Evolutionary conservation across 2,113 vertebrate genomes (phyloP).

Genomic region (Merops nubicus): DNA sequence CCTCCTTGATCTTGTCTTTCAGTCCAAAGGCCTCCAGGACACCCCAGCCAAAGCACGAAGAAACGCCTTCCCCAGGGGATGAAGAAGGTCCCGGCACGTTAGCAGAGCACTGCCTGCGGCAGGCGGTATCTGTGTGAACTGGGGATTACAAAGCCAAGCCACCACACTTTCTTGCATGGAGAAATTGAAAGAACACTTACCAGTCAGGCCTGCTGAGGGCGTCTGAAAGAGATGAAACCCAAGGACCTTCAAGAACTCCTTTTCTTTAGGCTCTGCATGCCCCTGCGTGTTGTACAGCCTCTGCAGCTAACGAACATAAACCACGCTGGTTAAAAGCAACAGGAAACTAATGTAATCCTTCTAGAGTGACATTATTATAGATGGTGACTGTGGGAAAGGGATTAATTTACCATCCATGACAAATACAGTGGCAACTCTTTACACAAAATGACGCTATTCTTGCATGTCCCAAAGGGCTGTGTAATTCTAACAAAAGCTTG

Average conservation of each 20-base stretch:
- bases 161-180: neutral
- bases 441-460: neutral
- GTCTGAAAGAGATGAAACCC: neutral
- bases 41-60: neutral
- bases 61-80: neutral
- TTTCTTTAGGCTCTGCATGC: neutral
- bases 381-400: neutral
- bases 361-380: neutral
- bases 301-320: neutral
- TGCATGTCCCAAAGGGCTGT: neutral
- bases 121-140: rapidly evolving
- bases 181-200: neutral
- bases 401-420: neutral
- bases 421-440: neutral
- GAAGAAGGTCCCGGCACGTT: neutral
- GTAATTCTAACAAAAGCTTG: neutral
- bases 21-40: neutral
- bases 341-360: neutral
- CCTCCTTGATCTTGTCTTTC: neutral
- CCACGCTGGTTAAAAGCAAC: neutral
- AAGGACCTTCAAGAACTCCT: neutral
- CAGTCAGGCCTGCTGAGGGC: neutral
- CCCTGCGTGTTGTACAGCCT: neutral
- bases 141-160: neutral
- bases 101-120: neutral